phyloP scores from a whole-genome alignment of 2,113 vertebrate species.

The Thunnus thynnus region DNA sequence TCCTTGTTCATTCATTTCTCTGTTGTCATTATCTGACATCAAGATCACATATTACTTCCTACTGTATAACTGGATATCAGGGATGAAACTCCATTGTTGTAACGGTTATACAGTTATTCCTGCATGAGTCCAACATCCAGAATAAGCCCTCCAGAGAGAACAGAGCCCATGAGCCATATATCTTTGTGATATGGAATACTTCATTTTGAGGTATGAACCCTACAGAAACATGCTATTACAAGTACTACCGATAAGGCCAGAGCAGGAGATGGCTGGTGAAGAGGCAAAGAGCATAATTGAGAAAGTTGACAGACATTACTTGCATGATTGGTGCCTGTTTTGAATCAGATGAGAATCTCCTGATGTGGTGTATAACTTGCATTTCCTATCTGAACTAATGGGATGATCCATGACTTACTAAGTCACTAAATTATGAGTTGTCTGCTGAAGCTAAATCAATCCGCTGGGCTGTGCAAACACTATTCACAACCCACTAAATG shows the following conservation, averaged over 20 bases:
- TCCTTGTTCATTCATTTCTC: conserved; percentile 34
- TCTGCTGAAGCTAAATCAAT: conserved; percentile 4
- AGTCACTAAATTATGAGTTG: conserved; percentile 5
- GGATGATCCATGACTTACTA: background rate
- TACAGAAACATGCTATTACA: background rate
- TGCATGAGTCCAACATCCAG: background rate
- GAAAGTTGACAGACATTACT: too few relatives aligned
- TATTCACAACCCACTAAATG: too few relatives aligned
- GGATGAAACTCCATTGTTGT: background rate
- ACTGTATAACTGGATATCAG: background rate
- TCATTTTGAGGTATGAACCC: background rate
- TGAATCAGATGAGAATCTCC: conserved; percentile 6
- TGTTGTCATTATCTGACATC: conserved; percentile 9
- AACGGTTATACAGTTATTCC: too few relatives aligned
- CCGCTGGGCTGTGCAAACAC: background rate
- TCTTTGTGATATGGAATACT: background rate
- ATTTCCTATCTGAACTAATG: background rate
- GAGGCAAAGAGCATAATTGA: too few relatives aligned
- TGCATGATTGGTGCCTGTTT: background rate
- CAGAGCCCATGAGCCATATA: background rate
- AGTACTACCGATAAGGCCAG: too few relatives aligned
- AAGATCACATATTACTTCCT: background rate
- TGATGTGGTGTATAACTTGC: background rate
- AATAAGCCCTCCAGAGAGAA: background rate
- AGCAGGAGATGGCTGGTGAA: too few relatives aligned